Evolutionary conservation across 2,888 invertebrate species (phyloP).

Genomic region (Drosophila niveifrons): DNA sequence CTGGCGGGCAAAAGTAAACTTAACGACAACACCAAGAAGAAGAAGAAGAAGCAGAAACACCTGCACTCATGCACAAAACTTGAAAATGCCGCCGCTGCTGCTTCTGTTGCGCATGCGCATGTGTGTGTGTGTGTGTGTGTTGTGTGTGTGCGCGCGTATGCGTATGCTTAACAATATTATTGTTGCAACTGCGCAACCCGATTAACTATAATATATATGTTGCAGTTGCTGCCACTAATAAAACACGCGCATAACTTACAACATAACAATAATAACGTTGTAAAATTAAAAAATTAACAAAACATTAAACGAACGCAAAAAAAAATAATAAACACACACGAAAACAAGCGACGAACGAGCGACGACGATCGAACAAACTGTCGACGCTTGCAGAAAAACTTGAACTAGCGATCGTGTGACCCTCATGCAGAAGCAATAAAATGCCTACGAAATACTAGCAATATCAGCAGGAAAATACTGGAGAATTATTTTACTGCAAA

Average conservation of each 20-base stretch:
- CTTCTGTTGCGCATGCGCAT: conserved; percentile 20
- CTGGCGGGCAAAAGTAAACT: conserved; percentile 17
- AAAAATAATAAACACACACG: conserved; percentile 1
- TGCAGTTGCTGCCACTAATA: neutral
- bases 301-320: conserved; percentile 7
- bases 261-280: neutral
- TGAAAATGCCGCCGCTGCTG: conserved; percentile 32
- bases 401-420: conserved; percentile 43
- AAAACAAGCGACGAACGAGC: conserved; percentile 18
- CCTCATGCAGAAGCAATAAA: conserved; percentile 9
- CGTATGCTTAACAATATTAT: conserved; percentile 11
- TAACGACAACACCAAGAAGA: neutral
- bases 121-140: conserved; percentile 28
- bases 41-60: conserved; percentile 24
- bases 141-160: conserved; percentile 4
- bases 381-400: conserved; percentile 33
- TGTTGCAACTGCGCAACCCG: conserved; percentile 10
- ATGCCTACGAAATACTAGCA: conserved; percentile 7
- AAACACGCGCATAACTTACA: neutral
- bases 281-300: conserved; percentile 9
- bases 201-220: conserved; percentile 9
- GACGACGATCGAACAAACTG: neutral
- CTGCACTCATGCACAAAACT: conserved; percentile 45
- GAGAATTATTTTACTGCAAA: neutral
- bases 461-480: neutral